Conservation (phyloP, 2,113 vertebrate genomes). For the Cinclus mexicanus region DNA sequence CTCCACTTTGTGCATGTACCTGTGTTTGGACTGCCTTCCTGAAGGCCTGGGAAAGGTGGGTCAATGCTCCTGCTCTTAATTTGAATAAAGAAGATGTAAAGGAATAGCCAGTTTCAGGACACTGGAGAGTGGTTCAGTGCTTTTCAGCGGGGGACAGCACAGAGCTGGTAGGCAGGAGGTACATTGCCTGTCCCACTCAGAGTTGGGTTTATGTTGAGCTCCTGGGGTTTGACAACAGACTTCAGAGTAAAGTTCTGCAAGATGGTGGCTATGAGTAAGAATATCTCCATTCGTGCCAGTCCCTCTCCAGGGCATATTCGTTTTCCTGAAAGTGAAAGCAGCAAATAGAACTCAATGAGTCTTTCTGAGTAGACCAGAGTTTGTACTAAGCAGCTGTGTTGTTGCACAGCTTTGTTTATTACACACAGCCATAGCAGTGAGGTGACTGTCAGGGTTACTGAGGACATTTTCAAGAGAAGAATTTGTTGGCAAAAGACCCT, state of each 20-base stretch:
- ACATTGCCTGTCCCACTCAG: not conserved
- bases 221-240: slow-evolving; percentile 6
- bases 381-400: not conserved
- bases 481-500: not conserved
- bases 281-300: slow-evolving; percentile 68
- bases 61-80: not conserved
- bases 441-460: not conserved
- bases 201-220: not conserved
- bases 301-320: slow-evolving; percentile 54
- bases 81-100: not conserved
- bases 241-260: slow-evolving; percentile 70
- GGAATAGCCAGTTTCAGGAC: not conserved
- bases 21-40: not conserved
- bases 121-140: not conserved
- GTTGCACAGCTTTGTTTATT: not conserved
- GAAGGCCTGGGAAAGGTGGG: not conserved
- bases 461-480: not conserved
- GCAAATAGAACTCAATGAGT: not conserved
- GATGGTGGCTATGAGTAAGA: slow-evolving; percentile 17
- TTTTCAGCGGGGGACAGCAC: slow-evolving; percentile 22
- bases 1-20: not conserved
- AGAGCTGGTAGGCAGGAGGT: slow-evolving; percentile 23
- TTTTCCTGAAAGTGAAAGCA: slow-evolving; percentile 60
- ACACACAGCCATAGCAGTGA: not conserved
- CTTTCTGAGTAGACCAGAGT: not conserved